These are phyloP conservation scores for Diaprepes abbreviatus DNA, from an alignment of 2,888 invertebrate species.

Conservation along the genomic window DNA sequence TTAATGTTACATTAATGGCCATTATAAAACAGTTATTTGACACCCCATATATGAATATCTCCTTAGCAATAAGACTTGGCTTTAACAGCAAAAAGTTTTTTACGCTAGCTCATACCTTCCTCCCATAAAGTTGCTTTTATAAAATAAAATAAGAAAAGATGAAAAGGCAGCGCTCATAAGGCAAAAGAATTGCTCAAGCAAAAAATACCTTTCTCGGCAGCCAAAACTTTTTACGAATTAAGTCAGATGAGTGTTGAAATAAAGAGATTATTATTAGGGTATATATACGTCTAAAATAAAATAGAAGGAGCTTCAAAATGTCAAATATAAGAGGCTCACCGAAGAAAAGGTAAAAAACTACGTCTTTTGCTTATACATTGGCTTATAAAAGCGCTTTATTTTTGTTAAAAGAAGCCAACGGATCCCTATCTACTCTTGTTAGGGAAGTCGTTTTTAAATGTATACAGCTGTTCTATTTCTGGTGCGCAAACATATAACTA, in stretches of 20 bases:
- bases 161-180: constrained; percentile 4
- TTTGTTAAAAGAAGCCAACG: too few species aligned
- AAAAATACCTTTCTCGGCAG: constrained; percentile 3
- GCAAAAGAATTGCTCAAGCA: background rate
- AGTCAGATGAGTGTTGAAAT: background rate
- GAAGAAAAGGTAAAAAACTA: background rate
- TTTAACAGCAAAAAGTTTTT: background rate
- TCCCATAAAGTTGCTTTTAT: background rate
- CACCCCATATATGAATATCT: too few species aligned
- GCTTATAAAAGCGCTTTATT: background rate
- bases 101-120: background rate
- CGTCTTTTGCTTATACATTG: background rate
- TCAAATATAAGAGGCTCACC: background rate
- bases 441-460: too few species aligned
- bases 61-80: too few species aligned
- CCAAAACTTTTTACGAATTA: constrained; percentile 5
- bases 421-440: too few species aligned
- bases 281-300: constrained; percentile 5
- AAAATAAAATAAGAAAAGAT: constrained; percentile 2
- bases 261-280: constrained; percentile 7
- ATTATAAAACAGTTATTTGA: too few species aligned
- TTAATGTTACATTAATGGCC: too few species aligned
- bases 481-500: too few species aligned
- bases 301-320: background rate
- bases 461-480: too few species aligned